Evolutionary conservation across 2,888 invertebrate species (phyloP), one percentile per base, ranked within the genome.

Genomic region (Aphodius sticticus): DNA sequence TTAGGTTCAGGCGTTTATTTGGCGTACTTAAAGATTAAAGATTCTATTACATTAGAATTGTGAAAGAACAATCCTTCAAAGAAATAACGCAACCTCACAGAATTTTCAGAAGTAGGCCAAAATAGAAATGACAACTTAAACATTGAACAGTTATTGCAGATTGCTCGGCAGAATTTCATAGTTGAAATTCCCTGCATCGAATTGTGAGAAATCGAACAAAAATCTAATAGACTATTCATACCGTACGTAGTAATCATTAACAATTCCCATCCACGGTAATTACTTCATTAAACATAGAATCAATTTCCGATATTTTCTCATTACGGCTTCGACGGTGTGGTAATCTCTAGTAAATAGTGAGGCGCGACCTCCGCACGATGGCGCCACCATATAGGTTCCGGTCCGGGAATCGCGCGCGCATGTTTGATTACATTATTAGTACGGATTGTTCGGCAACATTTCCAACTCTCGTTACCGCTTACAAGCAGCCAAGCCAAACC

Each of bases 371-470:
- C 53, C 1, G 53, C 53, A 5, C 12, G 53, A 53, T 53, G 53
- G 53, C 12, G 6, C 53, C 53, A 53, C 53, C 53, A 1, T 53
- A 53, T 53, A 9, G 53, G 53, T 53, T 53, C 53, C 53, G 53
- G 53, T 53, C 53, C 6, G 53, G 53, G 53, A 53, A 12, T 53
- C 53, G 53, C 53, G 7, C 53, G 53, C 53, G 53, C 53, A 53
- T 53, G 53, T 53, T 53, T 53, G 53, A 53, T 53, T 53, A 53
- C 53, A 12, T 9, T 53, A 53, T 53, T 53, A 53, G 53, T 53
- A 53, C 53, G 53, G 53, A 53, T 53, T 53, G 53, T 53, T 53
- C 53, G 53, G 53, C 53, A 53, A 53, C 53, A 53, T 53, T 53
- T 53, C 53, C 53, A 53, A 53, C 53, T 53, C 53, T 53, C 53